Evolutionary conservation across 2,797 vertebrate species (phyloP), one percentile per base, ranked within the genome.

Genomic region (Phoeniculus purpureus): DNA sequence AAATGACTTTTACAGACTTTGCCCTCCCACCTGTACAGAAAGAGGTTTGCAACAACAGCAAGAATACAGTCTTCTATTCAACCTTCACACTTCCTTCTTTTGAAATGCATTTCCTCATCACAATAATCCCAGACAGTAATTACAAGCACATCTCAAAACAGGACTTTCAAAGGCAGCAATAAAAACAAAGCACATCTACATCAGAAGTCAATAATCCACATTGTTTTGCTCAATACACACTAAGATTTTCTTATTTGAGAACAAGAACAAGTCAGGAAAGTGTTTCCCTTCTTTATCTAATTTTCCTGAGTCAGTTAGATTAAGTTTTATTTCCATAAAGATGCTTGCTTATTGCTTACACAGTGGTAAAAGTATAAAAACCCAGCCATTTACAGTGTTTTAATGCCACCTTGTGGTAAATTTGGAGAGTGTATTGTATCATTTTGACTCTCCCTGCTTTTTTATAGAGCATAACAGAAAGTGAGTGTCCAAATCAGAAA

Each of bases 331-430:
- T 83, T 45, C 65, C 31, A n/a, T 29, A 71, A 67, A 58, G 7
- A 85, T 48, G 3, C 3, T 47, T 76, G 37, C 17, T 73, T 71
- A 65, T 9, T 59, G 56, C 23, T 73, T 18, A 64, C 19, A 68
- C 18, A 61, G 79, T 37, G 66, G 76, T 31, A 50, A 34, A 6
- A 40, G 6, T 21, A 51, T 40, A 64, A 89, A 40, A 83, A 74
- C 56, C 22, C n/a, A 29, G 4, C 9, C 12, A 59, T 61, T 51
- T 29, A 26, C 23, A 43, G 76, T 81, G 66, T 76, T 89, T 78
- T 75, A 88, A 48, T 51, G 94, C 94, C 96, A 94, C 86, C 95
- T 93, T 68, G 90, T 94, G 94, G 93, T 40, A 85, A 45, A 29
- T 32, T 51, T 61, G 22, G 15, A 3, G 10, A 25, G 15, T 0